Evolutionary conservation across 30 jellyfish, hydroid and myxozoan species (phyloP).

Genomic region (Chironex yamaguchii): DNA sequence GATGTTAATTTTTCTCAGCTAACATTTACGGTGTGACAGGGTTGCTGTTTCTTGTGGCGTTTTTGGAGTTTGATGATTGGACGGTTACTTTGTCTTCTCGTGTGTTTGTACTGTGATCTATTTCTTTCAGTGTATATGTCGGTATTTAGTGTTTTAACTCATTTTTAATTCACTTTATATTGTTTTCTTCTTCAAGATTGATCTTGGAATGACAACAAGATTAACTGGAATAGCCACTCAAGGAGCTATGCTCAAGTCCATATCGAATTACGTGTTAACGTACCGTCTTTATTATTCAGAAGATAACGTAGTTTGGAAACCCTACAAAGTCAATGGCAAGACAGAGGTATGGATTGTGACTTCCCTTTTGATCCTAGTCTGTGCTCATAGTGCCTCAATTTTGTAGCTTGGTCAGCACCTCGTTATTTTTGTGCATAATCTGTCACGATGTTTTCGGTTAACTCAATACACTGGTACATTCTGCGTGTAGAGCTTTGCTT

Average conservation of each 20-base stretch:
- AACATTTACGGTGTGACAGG: too few species aligned
- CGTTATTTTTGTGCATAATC: too few species aligned
- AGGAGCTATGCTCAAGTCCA: conserved; percentile 38
- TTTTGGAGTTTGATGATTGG: too few species aligned
- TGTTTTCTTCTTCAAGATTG: conserved; percentile 55
- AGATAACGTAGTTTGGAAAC: conserved; percentile 79
- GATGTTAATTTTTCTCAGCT: too few species aligned
- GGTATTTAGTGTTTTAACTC: neutral
- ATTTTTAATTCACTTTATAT: neutral
- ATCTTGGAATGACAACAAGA: conserved; percentile 61
- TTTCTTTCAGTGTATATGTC: too few species aligned
- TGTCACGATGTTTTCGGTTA: too few species aligned
- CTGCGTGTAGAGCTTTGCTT: too few species aligned
- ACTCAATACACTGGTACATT: too few species aligned
- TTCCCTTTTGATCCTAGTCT: neutral
- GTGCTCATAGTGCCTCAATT: neutral
- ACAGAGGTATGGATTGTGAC: neutral
- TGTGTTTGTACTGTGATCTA: too few species aligned
- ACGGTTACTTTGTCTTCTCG: too few species aligned
- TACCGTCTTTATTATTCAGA: conserved; percentile 69
- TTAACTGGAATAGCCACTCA: conserved; percentile 76
- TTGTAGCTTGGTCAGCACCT: too few species aligned
- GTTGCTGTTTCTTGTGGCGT: too few species aligned
- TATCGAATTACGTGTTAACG: conserved; percentile 55
- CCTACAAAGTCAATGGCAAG: conserved; percentile 60